A percentile compares a stretch with the other conserved stretches of the same genome.
phyloP scores from a whole-genome alignment of 2,797 vertebrate species.

The Malacoraja senta region DNA sequence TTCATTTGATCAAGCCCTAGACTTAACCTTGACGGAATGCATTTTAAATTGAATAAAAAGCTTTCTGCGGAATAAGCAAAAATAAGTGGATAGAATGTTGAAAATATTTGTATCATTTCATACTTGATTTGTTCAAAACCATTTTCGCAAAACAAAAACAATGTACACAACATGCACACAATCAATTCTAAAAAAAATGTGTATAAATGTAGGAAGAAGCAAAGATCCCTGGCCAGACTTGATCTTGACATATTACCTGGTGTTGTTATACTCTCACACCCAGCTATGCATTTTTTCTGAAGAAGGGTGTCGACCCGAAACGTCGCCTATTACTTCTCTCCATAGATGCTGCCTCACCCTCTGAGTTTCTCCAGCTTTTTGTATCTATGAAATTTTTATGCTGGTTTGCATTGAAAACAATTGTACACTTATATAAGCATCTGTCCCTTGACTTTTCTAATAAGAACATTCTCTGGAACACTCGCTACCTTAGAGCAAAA shows the following conservation, averaged over 20 bases:
- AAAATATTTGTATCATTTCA: conserved; percentile 25
- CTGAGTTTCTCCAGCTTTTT: no score
- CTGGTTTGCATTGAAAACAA: not conserved
- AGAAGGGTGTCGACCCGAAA: no score
- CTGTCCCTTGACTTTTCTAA: not conserved
- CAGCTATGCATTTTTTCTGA: not conserved
- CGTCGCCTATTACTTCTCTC: no score
- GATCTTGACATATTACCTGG: not conserved
- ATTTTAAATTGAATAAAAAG: conserved; percentile 34
- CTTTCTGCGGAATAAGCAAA: conserved; percentile 34
- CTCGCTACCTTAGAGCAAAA: not conserved
- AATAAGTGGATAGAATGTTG: not conserved
- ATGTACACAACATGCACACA: no score
- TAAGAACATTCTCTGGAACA: not conserved
- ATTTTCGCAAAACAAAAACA: not conserved
- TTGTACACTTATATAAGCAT: not conserved
- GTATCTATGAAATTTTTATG: no score
- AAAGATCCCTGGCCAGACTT: not conserved
- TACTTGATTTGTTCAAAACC: not conserved
- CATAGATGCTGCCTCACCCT: no score
- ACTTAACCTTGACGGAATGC: conserved; percentile 18
- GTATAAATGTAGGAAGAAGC: not conserved
- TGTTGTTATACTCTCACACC: not conserved
- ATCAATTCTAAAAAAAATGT: not conserved
- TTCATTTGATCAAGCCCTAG: conserved; percentile 31